phyloP scores from a whole-genome alignment of 30 jellyfish, hydroid and myxozoan genomes.

The Aurelia aurita region DNA sequence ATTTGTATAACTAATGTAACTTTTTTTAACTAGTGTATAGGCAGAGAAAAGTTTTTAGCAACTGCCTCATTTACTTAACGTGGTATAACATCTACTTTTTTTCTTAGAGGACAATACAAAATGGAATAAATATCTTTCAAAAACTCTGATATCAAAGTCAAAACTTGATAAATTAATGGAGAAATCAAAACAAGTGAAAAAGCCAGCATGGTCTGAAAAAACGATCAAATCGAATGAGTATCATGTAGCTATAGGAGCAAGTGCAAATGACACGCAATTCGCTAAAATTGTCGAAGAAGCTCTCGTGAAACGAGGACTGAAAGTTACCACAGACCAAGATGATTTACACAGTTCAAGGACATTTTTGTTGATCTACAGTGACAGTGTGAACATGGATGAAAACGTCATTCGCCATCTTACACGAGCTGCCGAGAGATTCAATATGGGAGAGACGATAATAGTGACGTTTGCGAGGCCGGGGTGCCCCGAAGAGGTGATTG shows the following conservation, averaged over 20 bases:
- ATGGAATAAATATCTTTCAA: conserved; percentile 56
- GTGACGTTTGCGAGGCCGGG: conserved; percentile 56
- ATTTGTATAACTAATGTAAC: too few species aligned
- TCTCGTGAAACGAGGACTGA: conserved; percentile 41
- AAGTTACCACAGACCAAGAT: conserved; percentile 61
- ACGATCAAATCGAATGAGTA: conserved; percentile 11
- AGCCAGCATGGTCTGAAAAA: conserved; percentile 55
- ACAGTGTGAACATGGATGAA: conserved; percentile 59
- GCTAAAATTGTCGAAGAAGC: conserved; percentile 29
- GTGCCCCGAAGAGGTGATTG: conserved; percentile 63
- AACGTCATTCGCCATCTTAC: conserved; percentile 66
- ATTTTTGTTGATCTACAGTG: conserved; percentile 50
- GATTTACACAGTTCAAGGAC: conserved; percentile 54
- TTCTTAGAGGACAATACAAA: conserved; percentile 41
- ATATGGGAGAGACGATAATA: conserved; percentile 58
- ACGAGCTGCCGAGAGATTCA: conserved; percentile 66
- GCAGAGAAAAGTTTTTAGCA: too few species aligned
- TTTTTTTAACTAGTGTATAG: too few species aligned
- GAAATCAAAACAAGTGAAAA: conserved; percentile 7
- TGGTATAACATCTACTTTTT: neutral
- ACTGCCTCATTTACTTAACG: too few species aligned
- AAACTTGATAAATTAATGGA: conserved; percentile 4
- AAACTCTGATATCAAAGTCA: conserved; percentile 15
- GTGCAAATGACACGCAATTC: conserved; percentile 41
- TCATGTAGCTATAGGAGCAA: conserved; percentile 60